A percentile compares a stretch with the other conserved stretches of the same genome.
These are phyloP conservation scores for Axis porcinus DNA, from an alignment of 2,113 vertebrate species.

Conservation along the genomic window DNA sequence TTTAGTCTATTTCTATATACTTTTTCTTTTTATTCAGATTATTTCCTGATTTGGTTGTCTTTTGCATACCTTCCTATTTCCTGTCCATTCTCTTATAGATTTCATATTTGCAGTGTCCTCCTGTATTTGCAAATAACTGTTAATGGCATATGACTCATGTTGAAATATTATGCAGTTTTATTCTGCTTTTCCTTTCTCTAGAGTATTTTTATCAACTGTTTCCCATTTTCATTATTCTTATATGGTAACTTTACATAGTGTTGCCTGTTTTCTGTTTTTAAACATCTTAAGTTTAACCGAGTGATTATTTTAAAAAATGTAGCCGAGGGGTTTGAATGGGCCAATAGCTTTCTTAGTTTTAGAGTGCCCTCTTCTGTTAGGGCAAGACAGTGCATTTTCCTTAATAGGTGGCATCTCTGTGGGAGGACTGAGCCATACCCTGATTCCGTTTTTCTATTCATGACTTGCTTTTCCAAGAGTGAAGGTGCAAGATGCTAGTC, in stretches of 20 bases:
- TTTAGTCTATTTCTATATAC: background rate
- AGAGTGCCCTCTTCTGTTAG: background rate
- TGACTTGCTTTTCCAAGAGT: background rate
- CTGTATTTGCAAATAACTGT: background rate
- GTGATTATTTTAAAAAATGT: background rate
- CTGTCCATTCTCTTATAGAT: background rate
- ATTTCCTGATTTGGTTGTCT: background rate
- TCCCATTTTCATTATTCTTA: background rate
- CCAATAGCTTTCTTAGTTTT: background rate
- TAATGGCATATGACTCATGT: background rate
- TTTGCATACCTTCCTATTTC: background rate
- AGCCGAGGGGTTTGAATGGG: background rate
- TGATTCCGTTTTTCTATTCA: background rate
- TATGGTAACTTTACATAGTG: background rate
- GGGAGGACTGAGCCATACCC: rapidly evolving
- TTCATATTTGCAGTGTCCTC: background rate
- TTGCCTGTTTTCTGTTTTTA: background rate
- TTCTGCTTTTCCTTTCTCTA: background rate
- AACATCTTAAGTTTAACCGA: background rate
- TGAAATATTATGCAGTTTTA: background rate
- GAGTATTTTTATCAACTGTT: background rate
- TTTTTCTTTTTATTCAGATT: background rate
- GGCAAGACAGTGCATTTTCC: background rate
- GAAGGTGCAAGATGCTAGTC: background rate
- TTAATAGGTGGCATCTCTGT: background rate